phyloP scores from a whole-genome alignment of 2,113 vertebrate species.

The Peromyscus polionotus region DNA sequence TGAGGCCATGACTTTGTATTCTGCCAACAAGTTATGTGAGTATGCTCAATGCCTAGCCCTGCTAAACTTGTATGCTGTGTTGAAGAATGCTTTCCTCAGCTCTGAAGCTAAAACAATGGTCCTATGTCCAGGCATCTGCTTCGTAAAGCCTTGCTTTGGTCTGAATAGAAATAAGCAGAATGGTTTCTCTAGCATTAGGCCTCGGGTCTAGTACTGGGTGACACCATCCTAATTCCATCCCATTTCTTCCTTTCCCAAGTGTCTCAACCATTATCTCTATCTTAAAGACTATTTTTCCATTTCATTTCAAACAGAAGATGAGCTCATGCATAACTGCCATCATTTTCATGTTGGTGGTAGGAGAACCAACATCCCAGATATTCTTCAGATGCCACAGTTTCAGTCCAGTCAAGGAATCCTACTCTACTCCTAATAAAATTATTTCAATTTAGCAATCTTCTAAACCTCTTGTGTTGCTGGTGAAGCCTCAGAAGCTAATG shows the following conservation, averaged over 20 bases:
- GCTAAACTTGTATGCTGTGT: background rate
- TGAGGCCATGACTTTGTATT: background rate
- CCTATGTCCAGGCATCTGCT: background rate
- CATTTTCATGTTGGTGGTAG: background rate
- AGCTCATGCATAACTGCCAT: background rate
- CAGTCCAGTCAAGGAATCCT: background rate
- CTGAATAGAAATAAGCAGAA: background rate
- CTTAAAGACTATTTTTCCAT: background rate
- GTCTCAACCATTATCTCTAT: background rate
- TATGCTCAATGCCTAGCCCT: background rate
- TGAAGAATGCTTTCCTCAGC: background rate
- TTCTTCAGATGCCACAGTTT: background rate
- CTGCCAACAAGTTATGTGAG: background rate
- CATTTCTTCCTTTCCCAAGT: background rate
- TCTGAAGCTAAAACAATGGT: background rate
- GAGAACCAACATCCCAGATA: background rate
- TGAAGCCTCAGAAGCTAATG: background rate
- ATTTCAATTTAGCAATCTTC: background rate
- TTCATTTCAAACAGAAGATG: background rate
- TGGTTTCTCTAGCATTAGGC: background rate
- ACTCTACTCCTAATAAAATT: constrained; percentile 11
- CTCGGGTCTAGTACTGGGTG: background rate
- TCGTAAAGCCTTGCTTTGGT: background rate
- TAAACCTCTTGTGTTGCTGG: background rate
- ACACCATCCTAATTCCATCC: background rate